Base-by-base conservation (phyloP, 2,797 vertebrate species). In the Alauda arvensis region DNA sequence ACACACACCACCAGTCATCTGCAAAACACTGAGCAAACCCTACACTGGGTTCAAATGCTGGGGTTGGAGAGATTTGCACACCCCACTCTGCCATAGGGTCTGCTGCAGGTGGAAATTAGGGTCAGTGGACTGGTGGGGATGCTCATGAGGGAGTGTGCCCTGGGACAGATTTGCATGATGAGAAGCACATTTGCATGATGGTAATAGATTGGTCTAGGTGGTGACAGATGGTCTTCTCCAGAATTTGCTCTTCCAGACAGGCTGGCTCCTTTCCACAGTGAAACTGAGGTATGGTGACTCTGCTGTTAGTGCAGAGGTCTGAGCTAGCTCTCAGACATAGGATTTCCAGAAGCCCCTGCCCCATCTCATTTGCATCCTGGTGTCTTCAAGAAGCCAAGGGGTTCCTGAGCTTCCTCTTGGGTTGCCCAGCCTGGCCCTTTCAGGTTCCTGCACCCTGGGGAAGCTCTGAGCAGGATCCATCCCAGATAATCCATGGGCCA, bases 81-180 rank as follows among this genome's bases (percentile, higher is more conserved):
- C 1, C 4, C 23, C 13, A 42, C 17, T 17, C 43, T 51, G 37
- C 29, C 60, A 3, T 5, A 45, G 33, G 51, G 9, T 63, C 53
- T 81, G 25, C 7, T 43, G 13, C 0, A 2, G n/a, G 9, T 43
- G 46, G 55, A 61, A 88, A 75, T 55, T 39, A 13, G 51, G 21
- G 14, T 40, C 48, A 25, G 56, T 25, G 68, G 39, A 23, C 59
- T 70, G 55, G 39, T 51, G 46, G 39, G 24, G 16, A 39, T 70
- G 29, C 17, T 69, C 0, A 0, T 69, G 40, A 51, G 5, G 49
- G 23, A 53, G 18, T 1, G 5, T 23, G 31, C 19, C 57, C 37
- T 9, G n/a, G 72, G 67, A 62, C 23, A 15, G 18, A 23, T 62
- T 82, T 86, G 10, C 63, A 74, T 53, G 43, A 69, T 77, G 46